A percentile compares a stretch with the other conserved stretches of the same genome.
Evolutionary conservation across 30 jellyfish, hydroid and myxozoan species (phyloP).

Genomic region (Catostylus mosaicus): DNA sequence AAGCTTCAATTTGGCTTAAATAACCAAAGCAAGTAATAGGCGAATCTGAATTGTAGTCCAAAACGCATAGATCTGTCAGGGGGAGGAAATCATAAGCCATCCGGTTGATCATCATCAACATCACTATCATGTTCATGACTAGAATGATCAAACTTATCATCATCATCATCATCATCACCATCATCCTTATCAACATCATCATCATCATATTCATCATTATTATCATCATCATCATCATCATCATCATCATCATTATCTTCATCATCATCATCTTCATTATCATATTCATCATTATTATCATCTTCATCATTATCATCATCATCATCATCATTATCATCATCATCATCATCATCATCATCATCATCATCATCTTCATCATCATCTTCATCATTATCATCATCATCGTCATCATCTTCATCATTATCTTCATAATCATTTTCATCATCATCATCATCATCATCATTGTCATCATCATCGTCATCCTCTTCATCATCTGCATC

Average conservation of each 20-base stretch:
- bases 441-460: neutral
- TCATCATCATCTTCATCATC: neutral
- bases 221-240: neutral
- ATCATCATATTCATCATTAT: no score
- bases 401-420: no score
- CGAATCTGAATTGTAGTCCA: neutral
- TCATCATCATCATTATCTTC: neutral
- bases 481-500: no score
- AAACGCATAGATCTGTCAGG: neutral
- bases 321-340: neutral
- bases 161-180: neutral
- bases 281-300: no score
- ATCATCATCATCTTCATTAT: neutral
- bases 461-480: neutral
- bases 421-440: no score
- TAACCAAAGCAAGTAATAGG: conserved; percentile 19
- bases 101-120: neutral
- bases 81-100: no score
- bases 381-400: no score
- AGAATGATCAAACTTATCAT: neutral
- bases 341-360: neutral
- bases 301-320: no score
- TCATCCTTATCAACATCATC: no score
- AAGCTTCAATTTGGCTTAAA: conserved; percentile 31
- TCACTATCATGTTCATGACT: neutral